These are phyloP conservation scores for Microtus pennsylvanicus DNA, from an alignment of 2,113 vertebrate genomes.

Conservation along the genomic window DNA sequence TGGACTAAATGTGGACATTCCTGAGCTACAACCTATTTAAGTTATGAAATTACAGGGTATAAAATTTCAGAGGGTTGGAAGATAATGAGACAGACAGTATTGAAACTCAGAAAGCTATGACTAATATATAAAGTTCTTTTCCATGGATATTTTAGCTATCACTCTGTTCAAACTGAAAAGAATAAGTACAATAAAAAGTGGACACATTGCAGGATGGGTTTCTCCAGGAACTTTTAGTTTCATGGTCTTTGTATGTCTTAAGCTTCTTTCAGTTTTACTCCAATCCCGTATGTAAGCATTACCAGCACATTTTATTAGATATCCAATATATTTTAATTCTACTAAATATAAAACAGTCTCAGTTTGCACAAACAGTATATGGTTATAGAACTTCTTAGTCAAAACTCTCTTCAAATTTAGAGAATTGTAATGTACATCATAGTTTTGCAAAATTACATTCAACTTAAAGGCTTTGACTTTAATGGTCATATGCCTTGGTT, in stretches of 20 bases:
- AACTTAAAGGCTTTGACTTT: not conserved
- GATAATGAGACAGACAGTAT: not conserved
- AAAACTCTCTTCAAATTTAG: conserved; percentile 31
- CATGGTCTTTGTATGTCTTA: not conserved
- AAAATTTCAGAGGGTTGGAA: not conserved
- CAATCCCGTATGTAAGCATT: not conserved
- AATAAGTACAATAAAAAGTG: not conserved
- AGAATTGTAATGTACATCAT: not conserved
- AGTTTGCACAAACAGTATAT: not conserved
- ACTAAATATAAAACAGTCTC: not conserved
- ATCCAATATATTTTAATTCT: not conserved
- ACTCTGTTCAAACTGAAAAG: not conserved
- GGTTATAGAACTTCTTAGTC: not conserved
- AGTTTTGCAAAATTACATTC: conserved; percentile 2
- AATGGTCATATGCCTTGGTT: not conserved
- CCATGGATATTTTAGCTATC: not conserved
- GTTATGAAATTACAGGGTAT: not conserved
- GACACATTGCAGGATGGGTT: not conserved
- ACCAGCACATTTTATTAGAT: conserved; percentile 40
- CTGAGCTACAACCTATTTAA: not conserved
- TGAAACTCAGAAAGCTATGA: conserved; percentile 8
- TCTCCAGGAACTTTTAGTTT: not conserved
- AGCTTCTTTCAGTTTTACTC: not conserved
- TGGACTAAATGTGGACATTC: not conserved
- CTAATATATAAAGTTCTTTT: not conserved